Conservation (phyloP, 2,797 vertebrate genomes). For the Menidia menidia region DNA sequence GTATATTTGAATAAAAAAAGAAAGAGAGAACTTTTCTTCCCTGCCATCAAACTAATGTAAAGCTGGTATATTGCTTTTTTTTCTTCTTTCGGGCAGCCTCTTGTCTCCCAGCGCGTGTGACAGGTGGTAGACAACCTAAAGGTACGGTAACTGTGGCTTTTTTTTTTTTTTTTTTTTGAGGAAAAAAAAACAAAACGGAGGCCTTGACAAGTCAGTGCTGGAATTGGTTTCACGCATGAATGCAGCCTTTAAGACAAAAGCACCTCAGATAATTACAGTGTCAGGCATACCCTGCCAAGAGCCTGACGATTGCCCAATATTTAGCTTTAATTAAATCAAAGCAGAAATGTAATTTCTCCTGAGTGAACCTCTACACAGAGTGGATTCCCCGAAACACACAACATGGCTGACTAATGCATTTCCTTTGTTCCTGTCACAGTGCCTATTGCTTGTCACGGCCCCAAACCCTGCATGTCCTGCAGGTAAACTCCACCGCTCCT, state of each 20-base stretch:
- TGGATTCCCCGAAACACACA: constrained; percentile 78
- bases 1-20: constrained; percentile 11
- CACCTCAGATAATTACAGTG: constrained; percentile 88
- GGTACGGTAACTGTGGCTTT: constrained; percentile 60
- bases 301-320: constrained; percentile 86
- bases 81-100: constrained; percentile 19
- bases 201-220: constrained; percentile 77
- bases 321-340: constrained; percentile 90
- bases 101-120: constrained; percentile 29
- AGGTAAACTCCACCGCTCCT: constrained; percentile 54
- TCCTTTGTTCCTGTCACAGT: constrained; percentile 70
- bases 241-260: constrained; percentile 87
- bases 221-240: constrained; percentile 86
- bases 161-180: constrained; percentile 22
- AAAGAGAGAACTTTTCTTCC: background rate
- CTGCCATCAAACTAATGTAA: too few species aligned
- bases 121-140: constrained; percentile 60
- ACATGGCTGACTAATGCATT: constrained; percentile 77
- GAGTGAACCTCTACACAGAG: constrained; percentile 78
- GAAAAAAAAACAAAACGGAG: constrained; percentile 57
- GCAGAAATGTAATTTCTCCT: constrained; percentile 87
- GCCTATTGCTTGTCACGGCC: constrained; percentile 66
- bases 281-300: constrained; percentile 83
- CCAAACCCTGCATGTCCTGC: constrained; percentile 47
- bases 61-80: constrained; percentile 30